Conservation (phyloP, 2,888 invertebrate genomes). For the Xanthia icteritia region DNA sequence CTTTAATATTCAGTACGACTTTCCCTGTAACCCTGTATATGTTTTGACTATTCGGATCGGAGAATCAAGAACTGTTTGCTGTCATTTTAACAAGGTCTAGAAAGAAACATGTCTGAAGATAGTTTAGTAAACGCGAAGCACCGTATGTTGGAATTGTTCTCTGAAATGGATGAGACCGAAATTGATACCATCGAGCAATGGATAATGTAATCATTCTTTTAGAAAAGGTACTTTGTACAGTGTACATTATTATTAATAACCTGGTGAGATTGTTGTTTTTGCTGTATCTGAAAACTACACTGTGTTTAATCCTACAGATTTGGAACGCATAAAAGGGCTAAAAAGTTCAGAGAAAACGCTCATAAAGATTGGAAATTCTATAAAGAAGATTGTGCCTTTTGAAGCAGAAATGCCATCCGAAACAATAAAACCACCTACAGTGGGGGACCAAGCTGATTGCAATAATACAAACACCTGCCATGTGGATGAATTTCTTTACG, state of each 20-base stretch:
- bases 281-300: background rate
- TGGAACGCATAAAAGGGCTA: slow-evolving; percentile 76
- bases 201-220: slow-evolving; percentile 81
- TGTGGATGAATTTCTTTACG: slow-evolving; percentile 93
- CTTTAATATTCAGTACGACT: too few species aligned
- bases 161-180: slow-evolving; percentile 77
- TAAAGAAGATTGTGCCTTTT: slow-evolving; percentile 83
- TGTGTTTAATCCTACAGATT: slow-evolving; percentile 73
- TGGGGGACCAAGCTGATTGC: slow-evolving; percentile 89
- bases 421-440: slow-evolving; percentile 81
- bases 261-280: background rate
- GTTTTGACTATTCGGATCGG: too few species aligned
- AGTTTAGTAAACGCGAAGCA: slow-evolving; percentile 73
- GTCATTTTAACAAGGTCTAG: background rate
- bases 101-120: slow-evolving; percentile 77
- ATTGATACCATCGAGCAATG: slow-evolving; percentile 81
- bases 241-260: background rate
- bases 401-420: slow-evolving; percentile 84
- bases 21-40: too few species aligned
- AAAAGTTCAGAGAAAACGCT: slow-evolving; percentile 76
- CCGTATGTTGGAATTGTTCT: slow-evolving; percentile 79
- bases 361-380: slow-evolving; percentile 78
- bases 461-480: slow-evolving; percentile 89
- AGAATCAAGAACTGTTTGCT: too few species aligned
- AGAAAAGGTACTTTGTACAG: slow-evolving; percentile 77